A percentile compares a stretch with the other conserved stretches of the same genome.
phyloP scores from a whole-genome alignment of 2,113 vertebrate genomes.

The Sturnus vulgaris region DNA sequence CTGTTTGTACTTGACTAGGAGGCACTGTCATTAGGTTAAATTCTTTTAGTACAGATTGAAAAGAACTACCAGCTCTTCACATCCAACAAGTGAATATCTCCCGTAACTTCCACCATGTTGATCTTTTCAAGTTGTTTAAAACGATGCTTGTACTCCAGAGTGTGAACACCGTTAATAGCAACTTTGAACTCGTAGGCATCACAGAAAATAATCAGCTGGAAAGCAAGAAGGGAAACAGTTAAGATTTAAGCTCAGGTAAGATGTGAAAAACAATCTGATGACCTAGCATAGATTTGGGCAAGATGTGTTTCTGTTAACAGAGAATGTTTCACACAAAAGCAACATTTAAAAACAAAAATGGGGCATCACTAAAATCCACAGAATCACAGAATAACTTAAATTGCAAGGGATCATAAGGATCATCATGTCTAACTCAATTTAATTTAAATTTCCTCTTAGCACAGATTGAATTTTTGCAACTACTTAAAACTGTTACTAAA shows the following conservation, averaged over 20 bases:
- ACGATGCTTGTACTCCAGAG: constrained; percentile 86
- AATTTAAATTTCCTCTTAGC: background rate
- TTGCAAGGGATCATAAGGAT: background rate
- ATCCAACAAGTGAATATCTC: constrained; percentile 80
- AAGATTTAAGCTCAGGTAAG: background rate
- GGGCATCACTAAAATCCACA: background rate
- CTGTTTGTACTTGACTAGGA: background rate
- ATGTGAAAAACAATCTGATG: background rate
- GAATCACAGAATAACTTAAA: background rate
- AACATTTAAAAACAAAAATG: background rate
- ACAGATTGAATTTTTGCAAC: background rate
- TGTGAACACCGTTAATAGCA: constrained; percentile 85
- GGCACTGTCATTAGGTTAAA: background rate
- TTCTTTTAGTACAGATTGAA: background rate
- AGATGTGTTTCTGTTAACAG: background rate
- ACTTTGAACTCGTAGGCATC: constrained; percentile 81
- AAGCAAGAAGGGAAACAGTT: constrained; percentile 1
- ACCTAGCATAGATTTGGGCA: background rate
- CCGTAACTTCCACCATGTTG: constrained; percentile 71
- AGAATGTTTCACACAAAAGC: background rate
- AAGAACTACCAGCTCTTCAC: constrained; percentile 74
- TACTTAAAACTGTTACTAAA: background rate
- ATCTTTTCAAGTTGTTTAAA: constrained; percentile 82
- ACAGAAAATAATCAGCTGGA: constrained; percentile 86
- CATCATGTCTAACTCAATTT: background rate